These are phyloP conservation scores for Scytalopus superciliaris DNA, from an alignment of 2,113 vertebrate genomes.

Conservation along the genomic window DNA sequence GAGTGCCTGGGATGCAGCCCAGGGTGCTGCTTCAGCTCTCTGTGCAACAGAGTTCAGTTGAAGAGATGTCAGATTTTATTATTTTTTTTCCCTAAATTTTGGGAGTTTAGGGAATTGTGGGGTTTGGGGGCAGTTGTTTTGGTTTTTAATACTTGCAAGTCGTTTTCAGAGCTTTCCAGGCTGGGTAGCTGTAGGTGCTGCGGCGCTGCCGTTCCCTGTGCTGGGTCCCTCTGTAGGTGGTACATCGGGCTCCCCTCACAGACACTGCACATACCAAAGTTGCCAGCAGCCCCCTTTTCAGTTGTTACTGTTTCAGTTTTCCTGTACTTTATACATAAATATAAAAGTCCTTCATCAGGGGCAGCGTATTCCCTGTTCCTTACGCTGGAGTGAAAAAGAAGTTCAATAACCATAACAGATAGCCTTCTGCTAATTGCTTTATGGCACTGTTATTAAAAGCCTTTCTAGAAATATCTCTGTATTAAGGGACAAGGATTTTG, in stretches of 20 bases:
- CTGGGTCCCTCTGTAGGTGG: not conserved
- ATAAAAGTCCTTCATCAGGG: not conserved
- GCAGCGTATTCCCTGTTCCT: not conserved
- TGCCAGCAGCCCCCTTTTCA: not conserved
- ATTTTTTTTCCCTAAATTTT: not conserved
- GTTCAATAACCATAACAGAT: not conserved
- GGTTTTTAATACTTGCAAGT: not conserved
- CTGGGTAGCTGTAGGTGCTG: not conserved
- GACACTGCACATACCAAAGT: not conserved
- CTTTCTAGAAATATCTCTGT: not conserved
- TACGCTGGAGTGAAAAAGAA: not conserved
- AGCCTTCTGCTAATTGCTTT: slow-evolving; percentile 4
- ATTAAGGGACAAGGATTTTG: not conserved
- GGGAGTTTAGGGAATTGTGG: not conserved
- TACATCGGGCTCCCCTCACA: not conserved
- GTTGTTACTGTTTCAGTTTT: not conserved
- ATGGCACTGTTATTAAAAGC: not conserved
- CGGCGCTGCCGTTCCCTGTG: not conserved
- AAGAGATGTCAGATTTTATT: not conserved
- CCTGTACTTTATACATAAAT: not conserved
- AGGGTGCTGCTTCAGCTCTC: not conserved
- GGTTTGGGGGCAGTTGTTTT: accelerated
- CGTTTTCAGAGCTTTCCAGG: not conserved
- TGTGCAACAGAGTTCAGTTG: not conserved
- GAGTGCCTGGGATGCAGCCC: not conserved